Conservation (phyloP, 2,888 invertebrate genomes). For the Rotaria socialis region DNA sequence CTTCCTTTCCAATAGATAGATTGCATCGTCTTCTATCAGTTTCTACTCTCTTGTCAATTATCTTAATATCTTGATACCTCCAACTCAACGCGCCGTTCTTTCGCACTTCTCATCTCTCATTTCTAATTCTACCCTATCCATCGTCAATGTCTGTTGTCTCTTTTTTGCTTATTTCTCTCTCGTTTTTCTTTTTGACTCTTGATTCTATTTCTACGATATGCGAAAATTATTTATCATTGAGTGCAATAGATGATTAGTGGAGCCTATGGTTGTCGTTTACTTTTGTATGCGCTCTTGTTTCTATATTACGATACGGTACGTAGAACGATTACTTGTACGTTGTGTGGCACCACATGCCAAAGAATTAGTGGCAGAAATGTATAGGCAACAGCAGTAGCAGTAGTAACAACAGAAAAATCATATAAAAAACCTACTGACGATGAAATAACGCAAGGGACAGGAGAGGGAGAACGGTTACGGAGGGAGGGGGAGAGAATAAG, state of each 20-base stretch:
- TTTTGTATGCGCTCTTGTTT: not conserved
- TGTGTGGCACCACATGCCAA: conserved; percentile 28
- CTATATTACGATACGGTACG: not conserved
- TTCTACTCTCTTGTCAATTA: not conserved
- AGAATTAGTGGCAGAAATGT: not conserved
- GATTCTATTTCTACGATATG: not conserved
- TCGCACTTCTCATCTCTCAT: conserved; percentile 1
- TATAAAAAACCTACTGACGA: not conserved
- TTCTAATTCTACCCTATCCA: conserved; percentile 8
- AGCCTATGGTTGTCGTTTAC: not conserved
- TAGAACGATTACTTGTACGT: not conserved
- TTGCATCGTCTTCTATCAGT: not conserved
- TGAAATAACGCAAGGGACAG: not conserved
- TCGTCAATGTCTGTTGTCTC: not conserved
- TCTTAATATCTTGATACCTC: conserved; percentile 14
- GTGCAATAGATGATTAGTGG: conserved; percentile 12
- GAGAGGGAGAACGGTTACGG: not conserved
- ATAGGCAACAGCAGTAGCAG: not conserved
- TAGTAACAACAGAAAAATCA: conserved; percentile 19
- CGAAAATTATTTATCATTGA: conserved; percentile 29
- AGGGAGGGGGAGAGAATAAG: not conserved
- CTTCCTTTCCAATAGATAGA: conserved; percentile 1
- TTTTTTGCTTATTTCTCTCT: not conserved
- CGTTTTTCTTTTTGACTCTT: not conserved
- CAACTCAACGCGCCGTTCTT: not conserved